phyloP scores from a whole-genome alignment of 2,797 vertebrate species.

The Scyliorhinus canicula region DNA sequence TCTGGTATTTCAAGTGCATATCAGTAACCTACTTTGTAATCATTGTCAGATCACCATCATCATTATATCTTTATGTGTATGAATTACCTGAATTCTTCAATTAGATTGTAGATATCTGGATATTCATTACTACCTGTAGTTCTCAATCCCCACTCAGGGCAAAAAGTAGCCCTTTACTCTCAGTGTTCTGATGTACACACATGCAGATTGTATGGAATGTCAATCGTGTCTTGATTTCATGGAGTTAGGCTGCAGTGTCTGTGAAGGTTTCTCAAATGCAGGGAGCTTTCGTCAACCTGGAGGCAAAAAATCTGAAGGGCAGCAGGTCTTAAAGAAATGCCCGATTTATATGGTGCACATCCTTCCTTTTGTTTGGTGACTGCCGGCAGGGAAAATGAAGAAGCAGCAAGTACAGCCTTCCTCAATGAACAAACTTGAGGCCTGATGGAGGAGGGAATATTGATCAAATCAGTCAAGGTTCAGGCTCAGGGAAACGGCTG shows the following conservation, averaged over 20 bases:
- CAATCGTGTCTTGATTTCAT: not conserved
- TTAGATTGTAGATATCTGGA: not conserved
- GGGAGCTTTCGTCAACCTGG: not conserved
- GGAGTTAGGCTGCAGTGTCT: not conserved
- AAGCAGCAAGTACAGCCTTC: too few relatives aligned
- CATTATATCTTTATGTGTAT: not conserved
- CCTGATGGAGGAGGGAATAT: not conserved
- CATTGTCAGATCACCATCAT: not conserved
- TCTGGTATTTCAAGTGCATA: not conserved
- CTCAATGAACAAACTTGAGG: not conserved
- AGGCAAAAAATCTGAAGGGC: not conserved
- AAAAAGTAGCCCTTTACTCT: not conserved
- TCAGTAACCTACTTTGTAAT: not conserved
- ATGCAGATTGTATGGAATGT: not conserved
- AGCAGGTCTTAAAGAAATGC: not conserved
- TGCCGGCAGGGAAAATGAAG: too few relatives aligned
- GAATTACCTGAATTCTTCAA: not conserved
- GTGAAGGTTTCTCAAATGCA: not conserved
- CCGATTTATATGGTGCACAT: not conserved
- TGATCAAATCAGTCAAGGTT: not conserved
- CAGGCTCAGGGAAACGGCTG: not conserved
- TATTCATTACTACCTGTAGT: not conserved
- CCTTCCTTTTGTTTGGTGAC: too few relatives aligned
- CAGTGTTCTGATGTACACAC: not conserved
- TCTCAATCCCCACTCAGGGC: not conserved